phyloP scores from a whole-genome alignment of 2,888 invertebrate species.

The Nemotelus nigrinus region DNA sequence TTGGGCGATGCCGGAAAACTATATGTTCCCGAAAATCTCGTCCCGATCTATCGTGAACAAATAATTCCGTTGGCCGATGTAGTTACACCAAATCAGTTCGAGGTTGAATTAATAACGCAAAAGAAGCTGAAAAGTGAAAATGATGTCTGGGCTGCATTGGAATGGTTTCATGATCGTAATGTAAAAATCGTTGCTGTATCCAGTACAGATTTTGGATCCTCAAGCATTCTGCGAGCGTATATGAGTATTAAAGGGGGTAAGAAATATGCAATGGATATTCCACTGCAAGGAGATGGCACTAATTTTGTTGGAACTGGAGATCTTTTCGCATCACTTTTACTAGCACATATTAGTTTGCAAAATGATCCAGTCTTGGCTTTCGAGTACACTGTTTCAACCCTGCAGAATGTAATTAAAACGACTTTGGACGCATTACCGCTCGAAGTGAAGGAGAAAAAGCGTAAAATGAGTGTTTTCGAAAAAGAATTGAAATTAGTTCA shows the following conservation, averaged over 20 bases:
- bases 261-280: slow-evolving; percentile 68
- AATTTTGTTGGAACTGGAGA: slow-evolving; percentile 95
- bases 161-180: slow-evolving; percentile 81
- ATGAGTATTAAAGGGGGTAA: slow-evolving; percentile 71
- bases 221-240: slow-evolving; percentile 72
- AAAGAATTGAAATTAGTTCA: slow-evolving; percentile 84
- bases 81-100: slow-evolving; percentile 96
- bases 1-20: slow-evolving; percentile 96
- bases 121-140: slow-evolving; percentile 73
- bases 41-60: slow-evolving; percentile 86
- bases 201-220: slow-evolving; percentile 79
- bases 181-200: slow-evolving; percentile 87
- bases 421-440: slow-evolving; percentile 71
- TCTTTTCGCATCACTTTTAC: slow-evolving; percentile 88
- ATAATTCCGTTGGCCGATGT: slow-evolving; percentile 93
- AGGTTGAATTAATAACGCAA: slow-evolving; percentile 87
- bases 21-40: slow-evolving; percentile 90
- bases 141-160: slow-evolving; percentile 80
- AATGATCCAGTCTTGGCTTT: slow-evolving; percentile 75
- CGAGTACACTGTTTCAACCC: slow-evolving; percentile 83
- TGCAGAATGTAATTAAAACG: slow-evolving; percentile 81
- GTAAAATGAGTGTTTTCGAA: slow-evolving; percentile 65
- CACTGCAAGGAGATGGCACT: slow-evolving; percentile 77
- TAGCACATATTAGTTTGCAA: slow-evolving; percentile 83
- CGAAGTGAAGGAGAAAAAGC: slow-evolving; percentile 57